Conservation (phyloP, 2,113 vertebrate species). For the Mungos mungo region DNA sequence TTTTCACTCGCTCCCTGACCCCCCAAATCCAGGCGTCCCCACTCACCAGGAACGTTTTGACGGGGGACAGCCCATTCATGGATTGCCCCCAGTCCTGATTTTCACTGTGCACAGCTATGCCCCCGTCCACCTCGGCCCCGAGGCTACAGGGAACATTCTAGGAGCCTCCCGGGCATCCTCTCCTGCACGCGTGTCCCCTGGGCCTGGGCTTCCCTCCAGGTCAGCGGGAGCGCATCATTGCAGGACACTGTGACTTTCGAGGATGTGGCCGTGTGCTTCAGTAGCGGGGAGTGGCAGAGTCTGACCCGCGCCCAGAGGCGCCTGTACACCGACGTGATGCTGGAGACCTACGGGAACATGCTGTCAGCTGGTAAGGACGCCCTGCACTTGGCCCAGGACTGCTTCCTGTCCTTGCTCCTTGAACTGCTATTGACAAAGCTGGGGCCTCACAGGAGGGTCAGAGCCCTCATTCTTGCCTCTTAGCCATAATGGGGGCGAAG, state of each 20-base stretch:
- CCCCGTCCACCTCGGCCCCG: background rate
- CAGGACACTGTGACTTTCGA: conserved; percentile 32
- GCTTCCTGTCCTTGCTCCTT: background rate
- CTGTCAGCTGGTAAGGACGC: conserved; percentile 10
- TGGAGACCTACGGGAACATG: conserved; percentile 45
- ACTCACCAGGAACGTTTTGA: background rate
- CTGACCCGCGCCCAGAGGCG: background rate
- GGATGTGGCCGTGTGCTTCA: conserved; percentile 49
- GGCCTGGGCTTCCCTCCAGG: background rate
- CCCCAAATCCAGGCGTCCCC: background rate
- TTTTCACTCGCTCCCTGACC: background rate
- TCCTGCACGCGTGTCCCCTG: background rate
- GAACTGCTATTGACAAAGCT: background rate
- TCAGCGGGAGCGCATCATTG: background rate
- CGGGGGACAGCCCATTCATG: background rate
- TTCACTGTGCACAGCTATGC: background rate
- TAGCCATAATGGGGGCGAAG: too few relatives aligned
- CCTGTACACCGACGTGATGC: conserved; percentile 49
- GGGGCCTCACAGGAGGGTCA: background rate
- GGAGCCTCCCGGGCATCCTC: background rate
- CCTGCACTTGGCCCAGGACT: background rate
- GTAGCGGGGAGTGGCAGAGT: background rate
- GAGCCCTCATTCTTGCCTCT: background rate
- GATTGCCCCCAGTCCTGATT: background rate
- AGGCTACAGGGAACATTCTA: background rate